Evolutionary conservation across 2,113 vertebrate species (phyloP).

Genomic region (Willisornis vidua): DNA sequence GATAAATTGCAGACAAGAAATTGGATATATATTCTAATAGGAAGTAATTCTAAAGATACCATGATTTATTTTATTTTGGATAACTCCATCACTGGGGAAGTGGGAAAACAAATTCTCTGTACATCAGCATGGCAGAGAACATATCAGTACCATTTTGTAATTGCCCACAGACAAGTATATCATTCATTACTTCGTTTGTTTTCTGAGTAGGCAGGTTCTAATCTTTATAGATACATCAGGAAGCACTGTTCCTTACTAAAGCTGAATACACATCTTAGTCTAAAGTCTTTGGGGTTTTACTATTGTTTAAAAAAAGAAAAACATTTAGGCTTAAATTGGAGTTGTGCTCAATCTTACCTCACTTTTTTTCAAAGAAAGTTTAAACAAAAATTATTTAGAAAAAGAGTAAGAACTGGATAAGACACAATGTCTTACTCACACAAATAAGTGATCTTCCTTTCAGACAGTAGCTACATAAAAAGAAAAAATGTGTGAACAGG

Average conservation of each 20-base stretch:
- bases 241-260: background rate
- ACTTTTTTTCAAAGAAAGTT: background rate
- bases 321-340: background rate
- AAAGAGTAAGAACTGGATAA: background rate
- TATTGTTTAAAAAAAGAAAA: background rate
- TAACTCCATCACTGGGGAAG: background rate
- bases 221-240: background rate
- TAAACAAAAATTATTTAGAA: background rate
- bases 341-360: background rate
- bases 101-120: background rate
- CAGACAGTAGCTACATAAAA: background rate
- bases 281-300: background rate
- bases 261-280: background rate
- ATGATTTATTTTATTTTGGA: background rate
- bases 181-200: accelerated
- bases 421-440: background rate
- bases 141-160: background rate
- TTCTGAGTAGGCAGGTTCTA: background rate
- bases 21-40: background rate
- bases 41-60: background rate
- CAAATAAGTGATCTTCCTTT: background rate
- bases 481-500: background rate
- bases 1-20: background rate
- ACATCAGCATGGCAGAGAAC: background rate
- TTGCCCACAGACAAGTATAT: background rate